These are phyloP conservation scores for Cantharis rufa DNA, from an alignment of 2,888 invertebrate species.

Conservation along the genomic window DNA sequence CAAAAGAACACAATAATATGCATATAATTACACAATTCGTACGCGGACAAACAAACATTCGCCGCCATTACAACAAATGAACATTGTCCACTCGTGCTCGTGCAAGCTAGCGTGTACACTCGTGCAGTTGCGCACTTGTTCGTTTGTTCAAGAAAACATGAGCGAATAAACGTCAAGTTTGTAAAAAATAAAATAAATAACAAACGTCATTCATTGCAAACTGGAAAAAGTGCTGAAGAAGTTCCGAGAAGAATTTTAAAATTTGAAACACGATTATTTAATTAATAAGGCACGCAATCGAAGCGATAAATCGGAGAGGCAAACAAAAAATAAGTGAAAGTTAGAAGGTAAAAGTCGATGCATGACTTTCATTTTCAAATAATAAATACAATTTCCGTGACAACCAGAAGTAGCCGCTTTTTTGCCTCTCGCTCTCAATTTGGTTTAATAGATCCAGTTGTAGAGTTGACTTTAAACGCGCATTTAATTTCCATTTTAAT, in stretches of 20 bases:
- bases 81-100: neutral
- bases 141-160: neutral
- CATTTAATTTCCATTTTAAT: neutral
- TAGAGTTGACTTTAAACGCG: neutral
- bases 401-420: neutral
- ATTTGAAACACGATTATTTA: neutral
- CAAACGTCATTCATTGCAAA: too few species aligned
- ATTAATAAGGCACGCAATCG: neutral
- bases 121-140: neutral
- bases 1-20: neutral
- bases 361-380: neutral
- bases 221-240: neutral
- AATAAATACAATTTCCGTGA: neutral
- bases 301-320: neutral
- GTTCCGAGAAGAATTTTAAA: neutral
- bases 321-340: neutral
- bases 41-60: neutral
- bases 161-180: neutral
- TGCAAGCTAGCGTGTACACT: neutral
- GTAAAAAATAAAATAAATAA: neutral
- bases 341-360: neutral
- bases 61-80: neutral
- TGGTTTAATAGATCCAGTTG: neutral
- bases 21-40: neutral
- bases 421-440: neutral